phyloP scores from a whole-genome alignment of 1,140 invertebrate genomes.

The Papilio polyxenes region DNA sequence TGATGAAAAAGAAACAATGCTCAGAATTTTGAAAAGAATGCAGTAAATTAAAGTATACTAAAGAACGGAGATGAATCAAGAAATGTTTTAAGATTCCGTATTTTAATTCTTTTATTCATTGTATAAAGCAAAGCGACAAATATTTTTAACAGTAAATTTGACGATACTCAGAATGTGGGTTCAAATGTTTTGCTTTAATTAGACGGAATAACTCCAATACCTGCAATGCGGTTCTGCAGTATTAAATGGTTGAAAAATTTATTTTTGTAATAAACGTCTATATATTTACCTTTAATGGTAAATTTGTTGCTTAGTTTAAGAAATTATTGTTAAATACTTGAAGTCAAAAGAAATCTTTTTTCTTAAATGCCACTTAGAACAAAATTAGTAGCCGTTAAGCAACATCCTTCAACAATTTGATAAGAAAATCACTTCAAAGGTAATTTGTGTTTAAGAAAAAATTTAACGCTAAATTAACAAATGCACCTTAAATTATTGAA shows the following conservation, averaged over 20 bases:
- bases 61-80: slow-evolving; percentile 6
- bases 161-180: not conserved
- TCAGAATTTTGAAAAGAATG: not conserved
- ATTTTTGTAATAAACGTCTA: not conserved
- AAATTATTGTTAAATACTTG: not conserved
- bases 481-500: slow-evolving; percentile 39
- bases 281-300: not conserved
- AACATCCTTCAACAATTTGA: not conserved
- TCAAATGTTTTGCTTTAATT: slow-evolving; percentile 15
- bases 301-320: not conserved
- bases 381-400: not conserved
- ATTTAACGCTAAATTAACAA: slow-evolving; percentile 17
- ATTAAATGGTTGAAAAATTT: not conserved
- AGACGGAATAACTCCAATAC: not conserved
- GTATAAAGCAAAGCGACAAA: not conserved
- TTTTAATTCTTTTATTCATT: slow-evolving; percentile 23
- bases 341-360: not conserved
- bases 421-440: not conserved
- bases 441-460: not conserved
- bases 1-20: slow-evolving; percentile 1
- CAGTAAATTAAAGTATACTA: not conserved
- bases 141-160: slow-evolving; percentile 23
- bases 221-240: slow-evolving; percentile 3
- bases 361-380: not conserved
- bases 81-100: slow-evolving; percentile 27